These are phyloP conservation scores for Apolygus lucorum DNA, from an alignment of 1,140 invertebrate genomes.

Conservation along the genomic window DNA sequence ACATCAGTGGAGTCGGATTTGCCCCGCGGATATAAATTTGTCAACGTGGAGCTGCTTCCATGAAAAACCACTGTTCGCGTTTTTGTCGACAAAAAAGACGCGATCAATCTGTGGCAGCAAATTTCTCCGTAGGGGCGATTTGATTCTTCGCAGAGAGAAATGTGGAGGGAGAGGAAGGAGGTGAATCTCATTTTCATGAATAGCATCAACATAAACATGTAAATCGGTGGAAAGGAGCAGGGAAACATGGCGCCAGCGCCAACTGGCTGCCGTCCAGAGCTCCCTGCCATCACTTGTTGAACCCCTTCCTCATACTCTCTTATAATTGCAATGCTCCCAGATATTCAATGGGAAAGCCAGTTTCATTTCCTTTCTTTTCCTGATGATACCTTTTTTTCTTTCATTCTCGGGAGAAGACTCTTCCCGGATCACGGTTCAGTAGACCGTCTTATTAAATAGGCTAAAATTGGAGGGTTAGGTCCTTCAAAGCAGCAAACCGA, in stretches of 20 bases:
- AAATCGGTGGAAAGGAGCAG: not conserved
- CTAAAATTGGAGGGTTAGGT: not conserved
- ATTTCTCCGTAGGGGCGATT: not conserved
- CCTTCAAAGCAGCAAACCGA: not conserved
- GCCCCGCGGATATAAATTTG: too few relatives aligned
- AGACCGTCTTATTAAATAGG: not conserved
- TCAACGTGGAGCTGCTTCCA: too few relatives aligned
- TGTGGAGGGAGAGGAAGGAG: not conserved
- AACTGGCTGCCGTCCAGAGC: not conserved
- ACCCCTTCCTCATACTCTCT: not conserved
- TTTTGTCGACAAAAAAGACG: not conserved
- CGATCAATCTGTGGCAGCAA: not conserved
- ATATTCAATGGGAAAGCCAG: not conserved
- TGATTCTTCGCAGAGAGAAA: not conserved
- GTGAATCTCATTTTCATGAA: not conserved
- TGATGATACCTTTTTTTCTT: not conserved
- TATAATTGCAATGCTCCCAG: not conserved
- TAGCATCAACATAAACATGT: not conserved
- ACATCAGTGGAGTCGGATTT: too few relatives aligned
- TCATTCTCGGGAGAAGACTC: not conserved
- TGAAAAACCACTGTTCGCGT: too few relatives aligned
- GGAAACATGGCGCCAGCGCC: not conserved
- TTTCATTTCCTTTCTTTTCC: not conserved
- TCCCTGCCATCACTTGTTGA: not conserved
- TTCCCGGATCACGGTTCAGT: not conserved